Conservation (phyloP, 2,888 invertebrate genomes). For the Myopa tessellatipennis region DNA sequence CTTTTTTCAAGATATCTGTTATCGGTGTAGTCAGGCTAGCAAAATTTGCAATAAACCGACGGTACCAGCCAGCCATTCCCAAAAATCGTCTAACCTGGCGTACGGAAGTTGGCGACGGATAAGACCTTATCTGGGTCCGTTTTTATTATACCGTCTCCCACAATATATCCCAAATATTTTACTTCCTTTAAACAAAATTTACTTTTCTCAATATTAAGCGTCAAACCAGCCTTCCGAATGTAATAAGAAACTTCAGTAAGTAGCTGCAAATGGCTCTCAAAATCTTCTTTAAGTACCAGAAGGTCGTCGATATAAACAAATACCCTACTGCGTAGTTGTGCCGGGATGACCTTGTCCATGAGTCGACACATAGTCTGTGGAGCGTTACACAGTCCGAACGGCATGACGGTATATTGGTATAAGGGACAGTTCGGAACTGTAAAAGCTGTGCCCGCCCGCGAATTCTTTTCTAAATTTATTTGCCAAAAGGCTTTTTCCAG, state of each 20-base stretch:
- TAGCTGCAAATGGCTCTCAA: background rate
- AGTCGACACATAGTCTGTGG: too few relatives aligned
- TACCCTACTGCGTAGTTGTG: background rate
- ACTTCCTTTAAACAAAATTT: slow-evolving; percentile 6
- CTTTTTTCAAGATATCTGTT: slow-evolving; percentile 36
- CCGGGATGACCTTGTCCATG: slow-evolving; percentile 2
- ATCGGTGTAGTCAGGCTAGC: slow-evolving; percentile 32
- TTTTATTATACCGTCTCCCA: background rate
- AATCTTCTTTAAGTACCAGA: background rate
- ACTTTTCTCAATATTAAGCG: background rate
- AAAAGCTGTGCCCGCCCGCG: background rate
- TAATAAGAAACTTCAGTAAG: background rate
- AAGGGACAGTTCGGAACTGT: slow-evolving; percentile 9
- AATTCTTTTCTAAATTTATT: slow-evolving; percentile 7
- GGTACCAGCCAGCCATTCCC: slow-evolving; percentile 3
- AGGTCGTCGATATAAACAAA: slow-evolving; percentile 9
- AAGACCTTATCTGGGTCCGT: slow-evolving; percentile 4
- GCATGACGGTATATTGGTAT: slow-evolving; percentile 19
- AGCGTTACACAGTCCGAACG: too few relatives aligned
- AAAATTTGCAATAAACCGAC: slow-evolving; percentile 38
- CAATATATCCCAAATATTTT: slow-evolving; percentile 15
- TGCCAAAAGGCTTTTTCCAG: slow-evolving; percentile 35
- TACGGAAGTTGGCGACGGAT: background rate
- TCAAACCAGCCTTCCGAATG: background rate
- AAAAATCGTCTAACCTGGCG: slow-evolving; percentile 4